Percentiles rank a stretch among this genome's conserved stretches.
Conservation (phyloP, 2,888 invertebrate genomes). For the Oconnorella tubifera region DNA sequence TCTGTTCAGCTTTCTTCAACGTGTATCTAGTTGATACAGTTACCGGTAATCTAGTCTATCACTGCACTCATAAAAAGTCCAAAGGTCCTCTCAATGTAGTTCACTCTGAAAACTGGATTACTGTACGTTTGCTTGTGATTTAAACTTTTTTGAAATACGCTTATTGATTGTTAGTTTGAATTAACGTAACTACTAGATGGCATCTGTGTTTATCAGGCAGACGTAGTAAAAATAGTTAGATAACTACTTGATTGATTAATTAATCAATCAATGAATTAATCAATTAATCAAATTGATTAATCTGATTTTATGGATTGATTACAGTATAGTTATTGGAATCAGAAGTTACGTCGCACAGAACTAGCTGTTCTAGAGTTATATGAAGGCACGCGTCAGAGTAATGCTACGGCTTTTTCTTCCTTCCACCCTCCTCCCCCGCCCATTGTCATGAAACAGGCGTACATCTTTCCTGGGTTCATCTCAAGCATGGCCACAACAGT, state of each 20-base stretch:
- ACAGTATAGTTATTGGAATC: slow-evolving; percentile 78
- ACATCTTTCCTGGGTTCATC: slow-evolving; percentile 77
- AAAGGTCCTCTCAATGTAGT: slow-evolving; percentile 80
- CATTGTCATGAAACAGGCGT: slow-evolving; percentile 77
- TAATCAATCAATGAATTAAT: too few relatives aligned
- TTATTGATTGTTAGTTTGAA: not conserved
- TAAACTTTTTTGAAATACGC: not conserved
- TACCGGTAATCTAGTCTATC: slow-evolving; percentile 80
- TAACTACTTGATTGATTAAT: too few relatives aligned
- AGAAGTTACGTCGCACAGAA: slow-evolving; percentile 87
- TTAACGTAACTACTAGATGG: too few relatives aligned
- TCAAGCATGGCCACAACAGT: slow-evolving; percentile 78
- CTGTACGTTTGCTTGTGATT: slow-evolving; percentile 59
- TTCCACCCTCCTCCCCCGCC: slow-evolving; percentile 66
- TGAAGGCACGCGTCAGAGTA: slow-evolving; percentile 78
- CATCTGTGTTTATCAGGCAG: too few relatives aligned
- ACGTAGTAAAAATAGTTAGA: too few relatives aligned
- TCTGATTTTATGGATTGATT: not conserved
- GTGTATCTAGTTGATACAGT: slow-evolving; percentile 85
- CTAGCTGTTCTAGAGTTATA: slow-evolving; percentile 90
- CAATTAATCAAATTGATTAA: not conserved
- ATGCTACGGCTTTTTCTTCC: slow-evolving; percentile 53
- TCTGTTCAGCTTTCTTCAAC: slow-evolving; percentile 64
- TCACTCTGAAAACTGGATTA: slow-evolving; percentile 95
- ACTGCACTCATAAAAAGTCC: slow-evolving; percentile 78